Percentiles rank a stretch among this genome's conserved stretches.
phyloP scores from a whole-genome alignment of 2,797 vertebrate species.

The Masticophis lateralis region DNA sequence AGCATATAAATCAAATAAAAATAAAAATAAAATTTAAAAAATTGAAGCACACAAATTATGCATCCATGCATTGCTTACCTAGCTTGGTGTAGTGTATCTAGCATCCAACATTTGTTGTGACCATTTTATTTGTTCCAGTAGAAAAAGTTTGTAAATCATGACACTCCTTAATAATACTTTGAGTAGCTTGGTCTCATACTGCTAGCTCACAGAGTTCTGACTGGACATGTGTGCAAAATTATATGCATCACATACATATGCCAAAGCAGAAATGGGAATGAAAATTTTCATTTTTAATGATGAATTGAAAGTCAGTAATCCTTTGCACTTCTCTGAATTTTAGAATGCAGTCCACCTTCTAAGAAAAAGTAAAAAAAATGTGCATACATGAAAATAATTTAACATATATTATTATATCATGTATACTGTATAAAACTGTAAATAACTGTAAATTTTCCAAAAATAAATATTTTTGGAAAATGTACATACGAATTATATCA shows the following conservation, averaged over 20 bases:
- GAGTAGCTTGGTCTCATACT: background rate
- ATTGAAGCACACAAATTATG: background rate
- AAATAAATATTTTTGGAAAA: background rate
- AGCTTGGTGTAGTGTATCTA: background rate
- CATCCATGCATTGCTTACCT: background rate
- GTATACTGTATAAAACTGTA: background rate
- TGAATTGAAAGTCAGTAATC: background rate
- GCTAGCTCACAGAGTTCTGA: conserved; percentile 6
- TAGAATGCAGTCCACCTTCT: background rate
- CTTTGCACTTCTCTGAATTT: background rate
- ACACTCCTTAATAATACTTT: conserved; percentile 20
- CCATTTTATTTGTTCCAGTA: background rate
- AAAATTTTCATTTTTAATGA: background rate
- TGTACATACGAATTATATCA: background rate
- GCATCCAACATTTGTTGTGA: background rate
- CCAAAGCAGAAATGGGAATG: background rate
- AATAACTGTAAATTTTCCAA: background rate
- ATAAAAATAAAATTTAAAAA: too few relatives aligned
- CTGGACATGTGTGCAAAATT: background rate
- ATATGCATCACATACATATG: background rate
- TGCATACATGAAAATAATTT: background rate
- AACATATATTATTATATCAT: background rate
- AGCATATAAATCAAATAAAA: too few relatives aligned
- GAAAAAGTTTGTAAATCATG: background rate
- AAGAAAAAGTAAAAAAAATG: background rate